A percentile compares a stretch with the other conserved stretches of the same genome.
Conservation (phyloP, 2,888 invertebrate species). For the Meliscaeva auricollis region DNA sequence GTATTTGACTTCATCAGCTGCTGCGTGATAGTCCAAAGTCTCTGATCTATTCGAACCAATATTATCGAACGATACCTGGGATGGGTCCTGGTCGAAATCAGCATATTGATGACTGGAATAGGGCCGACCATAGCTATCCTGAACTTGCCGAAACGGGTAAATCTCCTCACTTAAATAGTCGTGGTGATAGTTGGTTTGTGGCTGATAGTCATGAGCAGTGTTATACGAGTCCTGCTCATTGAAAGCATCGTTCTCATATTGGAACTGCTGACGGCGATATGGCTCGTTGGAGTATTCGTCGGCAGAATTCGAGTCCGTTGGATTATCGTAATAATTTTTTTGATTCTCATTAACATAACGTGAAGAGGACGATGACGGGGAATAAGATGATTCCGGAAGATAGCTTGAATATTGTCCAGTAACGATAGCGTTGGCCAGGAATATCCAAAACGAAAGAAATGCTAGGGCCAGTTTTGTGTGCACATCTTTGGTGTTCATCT, state of each 20-base stretch:
- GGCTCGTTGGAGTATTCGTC: slow-evolving; percentile 41
- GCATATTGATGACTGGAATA: slow-evolving; percentile 34
- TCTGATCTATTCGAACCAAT: slow-evolving; percentile 57
- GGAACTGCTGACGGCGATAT: slow-evolving; percentile 43
- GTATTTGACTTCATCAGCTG: slow-evolving; percentile 49
- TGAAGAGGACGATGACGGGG: slow-evolving; percentile 37
- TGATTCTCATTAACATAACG: slow-evolving; percentile 60
- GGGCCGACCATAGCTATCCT: slow-evolving; percentile 23
- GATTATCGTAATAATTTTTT: slow-evolving; percentile 62
- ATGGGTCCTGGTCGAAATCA: slow-evolving; percentile 1
- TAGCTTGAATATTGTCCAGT: slow-evolving; percentile 51
- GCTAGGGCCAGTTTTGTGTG: slow-evolving; percentile 43
- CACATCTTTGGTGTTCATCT: slow-evolving; percentile 47
- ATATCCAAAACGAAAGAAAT: slow-evolving; percentile 40
- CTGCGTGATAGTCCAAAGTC: slow-evolving; percentile 19
- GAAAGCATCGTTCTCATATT: slow-evolving; percentile 30
- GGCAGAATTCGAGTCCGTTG: slow-evolving; percentile 9
- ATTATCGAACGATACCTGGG: slow-evolving; percentile 46
- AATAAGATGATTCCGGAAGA: slow-evolving; percentile 56
- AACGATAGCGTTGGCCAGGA: slow-evolving; percentile 42
- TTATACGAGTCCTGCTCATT: slow-evolving; percentile 20
- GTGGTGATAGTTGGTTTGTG: slow-evolving; percentile 39
- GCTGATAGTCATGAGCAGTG: slow-evolving; percentile 11
- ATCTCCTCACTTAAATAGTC: slow-evolving; percentile 48
- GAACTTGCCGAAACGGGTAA: slow-evolving; percentile 17